Evolutionary conservation across 2,113 vertebrate genomes (phyloP).

Genomic region (Campylomormyrus numenius): DNA sequence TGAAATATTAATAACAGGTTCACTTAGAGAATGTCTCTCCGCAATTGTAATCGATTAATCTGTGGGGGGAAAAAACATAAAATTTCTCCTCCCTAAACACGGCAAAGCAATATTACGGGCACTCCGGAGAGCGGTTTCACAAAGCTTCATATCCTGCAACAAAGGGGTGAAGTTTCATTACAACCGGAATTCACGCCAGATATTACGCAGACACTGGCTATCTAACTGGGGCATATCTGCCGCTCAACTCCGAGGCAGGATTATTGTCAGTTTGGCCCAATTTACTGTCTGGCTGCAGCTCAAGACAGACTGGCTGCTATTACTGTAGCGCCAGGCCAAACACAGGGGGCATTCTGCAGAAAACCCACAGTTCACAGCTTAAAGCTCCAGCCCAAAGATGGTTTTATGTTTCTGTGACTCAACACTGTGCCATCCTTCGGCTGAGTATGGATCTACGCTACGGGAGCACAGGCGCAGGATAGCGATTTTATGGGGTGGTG

Average conservation of each 20-base stretch:
- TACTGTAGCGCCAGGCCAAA: slow-evolving; percentile 9
- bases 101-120: background rate
- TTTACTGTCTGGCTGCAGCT: background rate
- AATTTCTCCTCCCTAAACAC: background rate
- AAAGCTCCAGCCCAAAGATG: background rate
- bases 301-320: slow-evolving; percentile 10
- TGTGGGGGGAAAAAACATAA: background rate
- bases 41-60: slow-evolving; percentile 14
- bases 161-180: background rate
- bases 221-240: background rate
- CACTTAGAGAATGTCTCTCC: slow-evolving; percentile 9
- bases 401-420: background rate
- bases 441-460: background rate
- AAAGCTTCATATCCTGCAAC: background rate
- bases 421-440: background rate
- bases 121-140: background rate
- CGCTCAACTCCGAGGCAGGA: background rate
- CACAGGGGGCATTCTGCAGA: slow-evolving; percentile 9
- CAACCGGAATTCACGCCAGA: background rate
- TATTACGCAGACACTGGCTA: background rate
- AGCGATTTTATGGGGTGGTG: background rate
- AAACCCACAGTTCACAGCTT: slow-evolving; percentile 6
- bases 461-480: background rate
- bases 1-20: slow-evolving; percentile 24
- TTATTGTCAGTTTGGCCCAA: slow-evolving; percentile 6